Evolutionary conservation across 2,888 invertebrate species (phyloP).

Genomic region (Operophtera brumata): DNA sequence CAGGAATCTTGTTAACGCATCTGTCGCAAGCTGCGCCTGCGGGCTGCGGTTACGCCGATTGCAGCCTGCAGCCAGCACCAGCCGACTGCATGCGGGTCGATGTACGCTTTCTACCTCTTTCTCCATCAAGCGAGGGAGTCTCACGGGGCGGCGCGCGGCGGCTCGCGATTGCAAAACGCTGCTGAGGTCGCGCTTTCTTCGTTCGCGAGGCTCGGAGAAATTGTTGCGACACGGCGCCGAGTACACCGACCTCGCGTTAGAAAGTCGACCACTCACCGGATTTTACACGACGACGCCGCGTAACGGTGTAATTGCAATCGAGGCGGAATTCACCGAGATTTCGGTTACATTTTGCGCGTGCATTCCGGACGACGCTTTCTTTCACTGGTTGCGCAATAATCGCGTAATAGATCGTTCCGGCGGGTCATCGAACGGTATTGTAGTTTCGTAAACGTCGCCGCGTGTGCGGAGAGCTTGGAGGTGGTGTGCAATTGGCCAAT

Average conservation of each 20-base stretch:
- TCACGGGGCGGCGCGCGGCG: slow-evolving; percentile 35
- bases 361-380: slow-evolving; percentile 77
- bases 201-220: slow-evolving; percentile 78
- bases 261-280: slow-evolving; percentile 80
- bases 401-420: slow-evolving; percentile 59
- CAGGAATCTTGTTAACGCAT: slow-evolving; percentile 60
- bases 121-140: slow-evolving; percentile 49
- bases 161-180: slow-evolving; percentile 76
- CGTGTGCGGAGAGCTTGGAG: slow-evolving; percentile 37
- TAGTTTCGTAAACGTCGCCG: slow-evolving; percentile 58
- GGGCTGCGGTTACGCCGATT: slow-evolving; percentile 48
- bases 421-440: slow-evolving; percentile 69
- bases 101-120: slow-evolving; percentile 73
- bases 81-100: slow-evolving; percentile 48
- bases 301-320: slow-evolving; percentile 78
- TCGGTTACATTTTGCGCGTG: slow-evolving; percentile 75
- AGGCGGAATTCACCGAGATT: slow-evolving; percentile 69
- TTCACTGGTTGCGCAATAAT: slow-evolving; percentile 75
- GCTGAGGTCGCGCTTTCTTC: slow-evolving; percentile 80
- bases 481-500: slow-evolving; percentile 66
- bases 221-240: slow-evolving; percentile 76
- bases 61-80: slow-evolving; percentile 24
- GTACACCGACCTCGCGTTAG: slow-evolving; percentile 79
- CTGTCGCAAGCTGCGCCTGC: slow-evolving; percentile 50
- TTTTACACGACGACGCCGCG: slow-evolving; percentile 72